Evolutionary conservation across 2,113 vertebrate species (phyloP).

Genomic region (Lophochroa leadbeateri): DNA sequence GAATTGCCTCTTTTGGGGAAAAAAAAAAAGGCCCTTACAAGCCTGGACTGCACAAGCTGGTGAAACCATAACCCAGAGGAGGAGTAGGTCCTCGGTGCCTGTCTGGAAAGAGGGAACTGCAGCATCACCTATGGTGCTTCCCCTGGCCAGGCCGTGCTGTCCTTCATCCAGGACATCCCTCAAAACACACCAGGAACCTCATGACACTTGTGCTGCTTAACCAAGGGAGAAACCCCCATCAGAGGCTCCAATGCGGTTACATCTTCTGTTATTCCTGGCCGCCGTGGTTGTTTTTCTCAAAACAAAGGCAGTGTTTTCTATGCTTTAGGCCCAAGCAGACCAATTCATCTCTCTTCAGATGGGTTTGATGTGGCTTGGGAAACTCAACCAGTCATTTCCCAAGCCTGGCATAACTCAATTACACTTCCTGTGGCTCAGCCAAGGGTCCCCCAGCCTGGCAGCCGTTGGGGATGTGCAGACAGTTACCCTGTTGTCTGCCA

Average conservation of each 20-base stretch:
- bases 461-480: not conserved
- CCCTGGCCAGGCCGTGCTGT: rapidly evolving
- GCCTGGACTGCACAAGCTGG: not conserved
- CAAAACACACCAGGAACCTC: rapidly evolving
- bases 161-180: not conserved
- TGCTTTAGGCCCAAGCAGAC: not conserved
- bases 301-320: conserved; percentile 47
- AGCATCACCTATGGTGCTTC: not conserved
- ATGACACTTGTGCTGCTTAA: not conserved
- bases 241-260: not conserved
- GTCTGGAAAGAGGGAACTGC: not conserved
- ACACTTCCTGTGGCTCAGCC: not conserved
- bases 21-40: not conserved
- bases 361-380: conserved; percentile 55
- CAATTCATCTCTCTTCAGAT: conserved; percentile 35
- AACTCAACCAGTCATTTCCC: not conserved
- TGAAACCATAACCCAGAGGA: not conserved
- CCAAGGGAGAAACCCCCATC: not conserved
- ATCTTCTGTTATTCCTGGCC: conserved; percentile 31
- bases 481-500: not conserved
- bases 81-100: rapidly evolving
- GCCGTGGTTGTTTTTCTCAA: not conserved
- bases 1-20: not conserved
- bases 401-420: not conserved
- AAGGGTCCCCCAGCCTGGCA: not conserved